Evolutionary conservation across 2,113 vertebrate species (phyloP).

Genomic region (Oophaga pumilio): DNA sequence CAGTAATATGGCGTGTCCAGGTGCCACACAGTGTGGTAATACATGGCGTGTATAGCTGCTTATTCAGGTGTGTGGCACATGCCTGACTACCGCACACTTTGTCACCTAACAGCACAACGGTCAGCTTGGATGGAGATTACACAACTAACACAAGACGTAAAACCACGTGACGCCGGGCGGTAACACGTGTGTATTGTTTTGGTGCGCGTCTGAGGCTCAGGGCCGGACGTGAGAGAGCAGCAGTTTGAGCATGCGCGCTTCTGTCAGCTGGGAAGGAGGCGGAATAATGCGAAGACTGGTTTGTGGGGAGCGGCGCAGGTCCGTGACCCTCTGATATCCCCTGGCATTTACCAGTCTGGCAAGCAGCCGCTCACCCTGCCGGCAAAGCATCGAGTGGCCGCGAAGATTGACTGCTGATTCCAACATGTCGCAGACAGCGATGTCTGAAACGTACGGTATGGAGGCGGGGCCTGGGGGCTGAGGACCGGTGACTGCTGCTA

Average conservation of each 20-base stretch:
- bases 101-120: no score
- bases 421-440: constrained; percentile 35
- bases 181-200: constrained; percentile 33
- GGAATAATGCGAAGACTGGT: constrained; percentile 11
- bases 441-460: constrained; percentile 44
- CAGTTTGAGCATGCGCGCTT: not conserved
- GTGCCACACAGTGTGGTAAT: no score
- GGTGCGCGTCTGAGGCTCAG: not conserved
- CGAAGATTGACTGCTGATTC: not conserved
- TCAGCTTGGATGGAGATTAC: no score
- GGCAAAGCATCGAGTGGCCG: not conserved
- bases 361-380: not conserved
- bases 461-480: constrained; percentile 27
- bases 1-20: no score
- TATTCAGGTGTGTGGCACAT: no score
- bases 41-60: no score
- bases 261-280: not conserved
- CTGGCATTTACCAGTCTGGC: not conserved
- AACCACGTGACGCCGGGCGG: not conserved
- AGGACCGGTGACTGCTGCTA: not conserved
- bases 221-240: not conserved
- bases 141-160: no score
- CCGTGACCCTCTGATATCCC: not conserved
- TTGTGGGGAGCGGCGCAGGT: constrained; percentile 1
- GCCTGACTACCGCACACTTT: no score